These are phyloP conservation scores for Mesoligia furuncula DNA, from an alignment of 2,888 invertebrate genomes.

Conservation along the genomic window DNA sequence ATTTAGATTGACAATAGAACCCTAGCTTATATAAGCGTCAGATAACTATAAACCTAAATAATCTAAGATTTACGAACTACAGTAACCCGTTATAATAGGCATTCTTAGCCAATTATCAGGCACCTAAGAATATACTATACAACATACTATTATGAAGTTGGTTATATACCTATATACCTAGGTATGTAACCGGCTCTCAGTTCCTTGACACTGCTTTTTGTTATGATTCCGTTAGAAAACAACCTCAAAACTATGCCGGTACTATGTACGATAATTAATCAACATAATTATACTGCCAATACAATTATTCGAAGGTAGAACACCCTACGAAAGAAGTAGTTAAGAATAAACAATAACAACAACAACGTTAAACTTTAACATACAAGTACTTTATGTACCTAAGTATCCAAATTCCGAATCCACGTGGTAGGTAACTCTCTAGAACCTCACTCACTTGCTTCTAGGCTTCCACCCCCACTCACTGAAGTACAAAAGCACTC, in stretches of 20 bases:
- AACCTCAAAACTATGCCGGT: conserved; percentile 32
- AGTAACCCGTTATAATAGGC: background rate
- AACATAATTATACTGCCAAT: background rate
- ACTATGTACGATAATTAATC: background rate
- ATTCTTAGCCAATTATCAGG: conserved; percentile 5
- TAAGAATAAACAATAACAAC: conserved; percentile 49
- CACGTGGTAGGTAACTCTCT: conserved; percentile 56
- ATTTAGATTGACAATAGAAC: conserved; percentile 4
- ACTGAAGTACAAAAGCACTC: conserved; percentile 84
- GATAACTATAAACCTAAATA: background rate
- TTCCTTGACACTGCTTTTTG: conserved; percentile 63
- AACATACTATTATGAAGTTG: background rate
- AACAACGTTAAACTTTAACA: conserved; percentile 8
- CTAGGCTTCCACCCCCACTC: conserved; percentile 72
- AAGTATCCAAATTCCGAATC: conserved; percentile 19
- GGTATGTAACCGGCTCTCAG: conserved; percentile 37
- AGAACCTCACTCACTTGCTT: conserved; percentile 81
- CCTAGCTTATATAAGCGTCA: background rate
- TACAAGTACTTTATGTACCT: conserved; percentile 15
- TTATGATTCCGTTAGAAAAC: conserved; percentile 45
- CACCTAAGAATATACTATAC: background rate
- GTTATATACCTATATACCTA: background rate
- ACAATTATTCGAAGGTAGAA: background rate
- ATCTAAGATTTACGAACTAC: conserved; percentile 6
- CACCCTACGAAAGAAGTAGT: background rate